phyloP scores from a whole-genome alignment of 2,888 invertebrate genomes.

The Oscheius sp. region DNA sequence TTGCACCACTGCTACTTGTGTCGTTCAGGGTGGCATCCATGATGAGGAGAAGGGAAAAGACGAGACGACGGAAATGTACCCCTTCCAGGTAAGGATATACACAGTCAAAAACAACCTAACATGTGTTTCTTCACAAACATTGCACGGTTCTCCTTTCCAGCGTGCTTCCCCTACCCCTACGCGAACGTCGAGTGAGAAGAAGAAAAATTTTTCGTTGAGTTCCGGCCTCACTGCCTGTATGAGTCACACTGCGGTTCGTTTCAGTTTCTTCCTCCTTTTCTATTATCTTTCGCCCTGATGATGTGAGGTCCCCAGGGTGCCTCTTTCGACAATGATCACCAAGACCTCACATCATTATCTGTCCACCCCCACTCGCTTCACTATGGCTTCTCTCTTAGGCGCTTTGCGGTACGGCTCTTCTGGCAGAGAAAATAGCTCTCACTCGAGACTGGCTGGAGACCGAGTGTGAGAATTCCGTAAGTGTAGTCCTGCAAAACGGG shows the following conservation, averaged over 20 bases:
- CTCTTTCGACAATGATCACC: background rate
- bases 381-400: conserved; percentile 34
- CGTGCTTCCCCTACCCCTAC: conserved; percentile 34
- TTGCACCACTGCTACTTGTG: conserved; percentile 1
- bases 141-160: conserved; percentile 13
- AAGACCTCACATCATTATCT: background rate
- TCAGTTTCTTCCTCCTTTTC: background rate
- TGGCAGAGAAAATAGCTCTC: conserved; percentile 34
- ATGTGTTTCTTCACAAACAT: background rate
- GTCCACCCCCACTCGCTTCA: background rate
- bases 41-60: conserved; percentile 34
- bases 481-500: conserved; percentile 16
- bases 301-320: background rate
- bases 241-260: conserved; percentile 60
- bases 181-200: conserved; percentile 36
- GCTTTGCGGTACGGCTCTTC: conserved; percentile 34
- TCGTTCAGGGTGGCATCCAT: conserved; percentile 26
- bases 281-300: conserved; percentile 1
- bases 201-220: conserved; percentile 51
- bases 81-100: conserved; percentile 32
- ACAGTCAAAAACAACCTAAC: background rate
- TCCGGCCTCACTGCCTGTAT: conserved; percentile 61
- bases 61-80: conserved; percentile 29
- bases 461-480: conserved; percentile 47
- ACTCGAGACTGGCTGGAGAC: conserved; percentile 40